These are phyloP conservation scores for Osmerus eperlanus DNA, from an alignment of 2,113 vertebrate species.

Conservation along the genomic window DNA sequence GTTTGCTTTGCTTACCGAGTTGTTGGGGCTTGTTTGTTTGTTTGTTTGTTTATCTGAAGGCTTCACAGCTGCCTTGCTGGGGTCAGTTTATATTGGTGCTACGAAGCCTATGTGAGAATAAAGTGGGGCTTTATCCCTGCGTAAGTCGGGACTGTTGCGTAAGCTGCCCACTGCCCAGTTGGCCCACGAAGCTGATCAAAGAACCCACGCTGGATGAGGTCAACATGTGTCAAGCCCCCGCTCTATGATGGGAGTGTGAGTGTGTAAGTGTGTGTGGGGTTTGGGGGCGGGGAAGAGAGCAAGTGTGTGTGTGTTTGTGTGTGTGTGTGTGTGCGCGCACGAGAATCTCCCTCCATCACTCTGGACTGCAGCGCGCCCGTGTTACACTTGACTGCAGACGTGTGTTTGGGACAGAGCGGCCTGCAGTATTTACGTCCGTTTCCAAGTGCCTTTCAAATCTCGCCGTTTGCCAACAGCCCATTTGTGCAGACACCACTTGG, in stretches of 20 bases:
- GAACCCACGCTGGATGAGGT: constrained; percentile 56
- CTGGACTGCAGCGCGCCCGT: not conserved
- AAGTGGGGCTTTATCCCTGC: constrained; percentile 62
- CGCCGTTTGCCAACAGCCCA: not conserved
- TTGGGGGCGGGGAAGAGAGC: not conserved
- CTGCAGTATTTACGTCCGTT: not conserved
- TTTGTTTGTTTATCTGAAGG: constrained; percentile 24
- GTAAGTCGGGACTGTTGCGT: constrained; percentile 57
- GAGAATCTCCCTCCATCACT: too few relatives aligned
- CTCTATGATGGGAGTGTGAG: constrained; percentile 11
- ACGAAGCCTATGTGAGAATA: constrained; percentile 60
- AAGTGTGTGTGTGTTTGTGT: constrained; percentile 12
- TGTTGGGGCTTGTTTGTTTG: constrained; percentile 6
- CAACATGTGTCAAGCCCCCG: constrained; percentile 49
- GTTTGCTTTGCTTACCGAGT: constrained; percentile 5
- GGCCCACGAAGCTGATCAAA: constrained; percentile 54
- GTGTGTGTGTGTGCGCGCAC: constrained; percentile 13
- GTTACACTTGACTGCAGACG: too few relatives aligned
- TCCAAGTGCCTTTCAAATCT: not conserved
- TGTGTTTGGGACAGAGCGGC: not conserved
- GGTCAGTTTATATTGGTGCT: constrained; percentile 44
- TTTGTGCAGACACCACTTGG: too few relatives aligned
- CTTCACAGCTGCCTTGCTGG: constrained; percentile 21
- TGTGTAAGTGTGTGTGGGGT: constrained; percentile 16
- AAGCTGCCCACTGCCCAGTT: constrained; percentile 60